These are phyloP conservation scores for Caenorhabditis zanzibari DNA, from an alignment of 2,888 invertebrate genomes.

Conservation along the genomic window DNA sequence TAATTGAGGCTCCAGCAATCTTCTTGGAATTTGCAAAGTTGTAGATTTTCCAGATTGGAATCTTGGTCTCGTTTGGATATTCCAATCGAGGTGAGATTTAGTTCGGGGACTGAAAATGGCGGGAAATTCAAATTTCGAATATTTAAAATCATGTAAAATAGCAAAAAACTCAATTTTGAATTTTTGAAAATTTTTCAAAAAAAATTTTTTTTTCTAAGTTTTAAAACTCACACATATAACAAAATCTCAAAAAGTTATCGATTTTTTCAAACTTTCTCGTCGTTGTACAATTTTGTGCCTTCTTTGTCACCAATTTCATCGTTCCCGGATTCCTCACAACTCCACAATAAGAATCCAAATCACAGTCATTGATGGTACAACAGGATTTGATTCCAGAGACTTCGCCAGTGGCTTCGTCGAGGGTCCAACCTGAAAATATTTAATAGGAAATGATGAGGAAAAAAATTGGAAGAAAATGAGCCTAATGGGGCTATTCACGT, in stretches of 20 bases:
- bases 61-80: not conserved
- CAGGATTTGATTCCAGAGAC: not conserved
- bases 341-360: constrained; percentile 17
- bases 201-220: not conserved
- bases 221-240: constrained; percentile 16
- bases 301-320: not conserved
- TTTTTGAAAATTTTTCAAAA: not conserved
- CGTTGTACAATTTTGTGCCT: not conserved
- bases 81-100: not conserved
- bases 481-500: no score
- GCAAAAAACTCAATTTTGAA: not conserved
- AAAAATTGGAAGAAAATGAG: not conserved
- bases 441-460: not conserved
- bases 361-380: not conserved
- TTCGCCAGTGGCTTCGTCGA: not conserved
- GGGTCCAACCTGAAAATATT: constrained; percentile 7
- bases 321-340: constrained; percentile 13
- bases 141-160: not conserved
- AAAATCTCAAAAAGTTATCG: constrained; percentile 1
- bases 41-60: not conserved
- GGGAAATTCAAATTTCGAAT: not conserved
- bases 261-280: not conserved
- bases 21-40: not conserved
- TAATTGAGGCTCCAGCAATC: constrained; percentile 10
- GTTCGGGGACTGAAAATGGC: constrained; percentile 7